phyloP scores from a whole-genome alignment of 2,113 vertebrate species.

The Rana temporaria region DNA sequence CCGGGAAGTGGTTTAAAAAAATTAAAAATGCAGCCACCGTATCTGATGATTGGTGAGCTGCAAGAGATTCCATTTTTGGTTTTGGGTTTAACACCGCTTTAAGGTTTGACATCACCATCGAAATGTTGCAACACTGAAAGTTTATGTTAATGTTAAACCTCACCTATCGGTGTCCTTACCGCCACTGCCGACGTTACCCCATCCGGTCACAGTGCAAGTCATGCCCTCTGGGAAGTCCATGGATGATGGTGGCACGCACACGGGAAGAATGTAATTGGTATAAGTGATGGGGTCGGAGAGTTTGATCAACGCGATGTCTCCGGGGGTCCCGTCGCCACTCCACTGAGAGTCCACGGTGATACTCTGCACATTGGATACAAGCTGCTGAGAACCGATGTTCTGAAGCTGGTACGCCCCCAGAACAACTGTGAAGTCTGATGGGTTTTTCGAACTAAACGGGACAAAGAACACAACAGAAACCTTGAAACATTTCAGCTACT shows the following conservation, averaged over 20 bases:
- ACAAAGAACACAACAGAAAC: too few species aligned
- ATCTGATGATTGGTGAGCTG: too few species aligned
- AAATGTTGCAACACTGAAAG: too few species aligned
- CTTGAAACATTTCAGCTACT: too few species aligned
- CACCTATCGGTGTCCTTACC: conserved; percentile 70
- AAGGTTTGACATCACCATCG: too few species aligned
- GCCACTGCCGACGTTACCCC: conserved; percentile 83
- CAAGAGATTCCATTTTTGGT: too few species aligned
- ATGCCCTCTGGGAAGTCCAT: conserved; percentile 83
- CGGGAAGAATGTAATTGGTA: conserved; percentile 73
- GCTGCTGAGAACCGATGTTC: conserved; percentile 74
- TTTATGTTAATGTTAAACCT: too few species aligned
- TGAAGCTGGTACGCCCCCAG: conserved; percentile 83
- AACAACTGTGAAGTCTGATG: conserved; percentile 65
- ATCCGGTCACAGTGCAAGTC: conserved; percentile 92
- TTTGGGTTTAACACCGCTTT: too few species aligned
- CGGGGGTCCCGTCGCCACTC: conserved; percentile 80
- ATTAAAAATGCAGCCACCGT: too few species aligned
- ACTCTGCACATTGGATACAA: conserved; percentile 78
- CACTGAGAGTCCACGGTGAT: conserved; percentile 88
- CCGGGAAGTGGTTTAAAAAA: too few species aligned
- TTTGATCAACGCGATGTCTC: conserved; percentile 88
- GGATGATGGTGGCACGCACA: conserved; percentile 83
- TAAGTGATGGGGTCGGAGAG: conserved; percentile 80
- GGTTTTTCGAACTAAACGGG: background rate